These are phyloP conservation scores for Calliopum simillimum DNA, from an alignment of 2,888 invertebrate species.

Conservation along the genomic window DNA sequence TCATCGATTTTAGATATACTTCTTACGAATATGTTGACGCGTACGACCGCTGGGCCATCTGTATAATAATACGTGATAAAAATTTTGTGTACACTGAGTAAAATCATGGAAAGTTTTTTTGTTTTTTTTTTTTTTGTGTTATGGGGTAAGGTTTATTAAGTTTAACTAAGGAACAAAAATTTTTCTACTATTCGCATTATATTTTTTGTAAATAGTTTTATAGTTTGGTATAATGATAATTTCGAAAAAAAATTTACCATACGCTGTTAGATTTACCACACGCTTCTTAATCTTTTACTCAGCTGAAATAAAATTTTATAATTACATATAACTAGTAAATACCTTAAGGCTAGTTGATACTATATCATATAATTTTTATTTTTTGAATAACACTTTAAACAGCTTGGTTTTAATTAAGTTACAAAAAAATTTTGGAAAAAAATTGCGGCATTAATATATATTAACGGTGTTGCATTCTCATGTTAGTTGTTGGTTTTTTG, in stretches of 20 bases:
- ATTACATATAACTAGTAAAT: neutral
- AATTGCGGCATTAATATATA: too few relatives aligned
- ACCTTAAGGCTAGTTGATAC: too few relatives aligned
- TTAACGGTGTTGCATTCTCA: too few relatives aligned
- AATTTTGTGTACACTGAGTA: constrained; percentile 42
- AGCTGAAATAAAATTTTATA: neutral
- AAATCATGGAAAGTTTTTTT: constrained; percentile 33
- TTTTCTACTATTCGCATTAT: neutral
- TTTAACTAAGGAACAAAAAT: constrained; percentile 7
- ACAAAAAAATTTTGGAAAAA: too few relatives aligned
- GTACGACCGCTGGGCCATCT: constrained; percentile 96
- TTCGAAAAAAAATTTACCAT: neutral
- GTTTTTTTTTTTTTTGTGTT: constrained; percentile 17
- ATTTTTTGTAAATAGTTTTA: constrained; percentile 14
- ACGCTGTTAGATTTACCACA: neutral
- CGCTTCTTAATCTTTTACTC: neutral
- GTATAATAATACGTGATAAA: constrained; percentile 56
- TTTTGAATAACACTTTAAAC: too few relatives aligned
- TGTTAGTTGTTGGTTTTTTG: too few relatives aligned
- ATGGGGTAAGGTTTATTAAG: constrained; percentile 5
- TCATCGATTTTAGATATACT: constrained; percentile 99
- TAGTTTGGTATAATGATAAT: neutral
- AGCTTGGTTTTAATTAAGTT: too few relatives aligned
- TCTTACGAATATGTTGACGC: constrained; percentile 98
- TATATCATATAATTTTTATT: too few relatives aligned